Evolutionary conservation across 2,113 vertebrate genomes (phyloP), one percentile per base, ranked within the genome.

Genomic region (Tringa solitaria): DNA sequence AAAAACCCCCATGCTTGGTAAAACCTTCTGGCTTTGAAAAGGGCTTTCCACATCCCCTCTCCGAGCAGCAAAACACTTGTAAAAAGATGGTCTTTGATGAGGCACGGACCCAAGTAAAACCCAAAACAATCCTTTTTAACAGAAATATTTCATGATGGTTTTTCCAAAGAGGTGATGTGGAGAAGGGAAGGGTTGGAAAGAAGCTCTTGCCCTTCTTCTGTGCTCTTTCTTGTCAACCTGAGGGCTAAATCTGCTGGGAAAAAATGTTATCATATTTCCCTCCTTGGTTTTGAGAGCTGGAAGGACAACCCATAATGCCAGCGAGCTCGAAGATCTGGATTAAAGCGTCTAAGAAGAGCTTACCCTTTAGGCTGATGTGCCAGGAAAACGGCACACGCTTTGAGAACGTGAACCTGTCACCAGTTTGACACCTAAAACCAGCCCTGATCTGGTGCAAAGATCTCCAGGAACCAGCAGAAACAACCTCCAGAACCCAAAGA

Each of bases 241-340:
- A 54, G 24, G 9, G 79, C 11, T 14, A 41, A 59, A 77, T 7
- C 76, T 28, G 91, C 73, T 2, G 10, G 18, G 2, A 35, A 72
- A 68, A 60, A 53, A 19, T 0, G 64, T 57, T 74, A 50, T 45
- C 64, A 4, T 51, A 12, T 50, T 60, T 41, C 87, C 68, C 87
- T 43, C 6, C 26, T 12, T 28, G 87, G 45, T 72, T 24, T 24
- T 18, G 83, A 95, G 87, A 0, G 73, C 70, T 76, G 91, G 84
- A 60, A 96, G 93, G 93, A 75, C 91, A 75, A 68, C 60, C 84
- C 76, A 1, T 2, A 63, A 54, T 1, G 59, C 37, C 72, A 93
- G 86, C 72, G 10, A 91, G 74, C 91, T 27, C 39, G 45, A 84
- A 67, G 89, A 84, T 57, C 63, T 75, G 94, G 93, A 93, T 94